Evolutionary conservation across 2,888 invertebrate genomes (phyloP), one percentile per base, ranked within the genome.

Genomic region (Apodemia mormo): DNA sequence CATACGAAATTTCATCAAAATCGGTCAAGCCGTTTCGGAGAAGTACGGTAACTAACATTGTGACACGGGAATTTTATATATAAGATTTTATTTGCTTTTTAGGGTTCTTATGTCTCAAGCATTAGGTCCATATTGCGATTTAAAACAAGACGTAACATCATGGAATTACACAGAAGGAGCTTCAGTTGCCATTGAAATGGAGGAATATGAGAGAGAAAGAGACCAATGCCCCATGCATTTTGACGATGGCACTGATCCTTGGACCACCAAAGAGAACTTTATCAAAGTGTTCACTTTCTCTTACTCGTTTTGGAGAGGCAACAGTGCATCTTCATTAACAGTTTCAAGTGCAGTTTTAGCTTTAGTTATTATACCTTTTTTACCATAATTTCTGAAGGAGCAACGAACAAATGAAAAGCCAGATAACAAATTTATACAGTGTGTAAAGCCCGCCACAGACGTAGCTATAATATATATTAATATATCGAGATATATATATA

Each of bases 191-290:
- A 90, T 99, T 29, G 96, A 97, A 81, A 96, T 99, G 95, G 95
- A 96, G 76, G 99, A 98, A 89, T 97, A 97, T 81, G 98, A 98
- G 88, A 94, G 98, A 91, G 97, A 98, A 90, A 95, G 98, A 78
- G 99, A 99, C 92, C 97, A 98, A 82, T 99, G 99, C 85, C 99
- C 99, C 0, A 99, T 99, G 98, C 96, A 97, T 85, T 99, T 99
- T 83, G 98, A 99, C 82, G 98, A 99, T 83, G 99, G 99, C 9
- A 93, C 95, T 64, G 95, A 98, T 89, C 98, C 98, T 0, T 98
- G 97, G 97, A 80, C 94, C 1, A 92, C 94, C 69, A 95, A 95
- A 37, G 96, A 97, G 81, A 96, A 95, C 80, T 95, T 94, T 68
- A 94, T 97, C 43, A 96, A 96, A 85, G 89, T 97, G 29, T 97